phyloP scores from a whole-genome alignment of 2,113 vertebrate species.

The Typhlomys cinereus region DNA sequence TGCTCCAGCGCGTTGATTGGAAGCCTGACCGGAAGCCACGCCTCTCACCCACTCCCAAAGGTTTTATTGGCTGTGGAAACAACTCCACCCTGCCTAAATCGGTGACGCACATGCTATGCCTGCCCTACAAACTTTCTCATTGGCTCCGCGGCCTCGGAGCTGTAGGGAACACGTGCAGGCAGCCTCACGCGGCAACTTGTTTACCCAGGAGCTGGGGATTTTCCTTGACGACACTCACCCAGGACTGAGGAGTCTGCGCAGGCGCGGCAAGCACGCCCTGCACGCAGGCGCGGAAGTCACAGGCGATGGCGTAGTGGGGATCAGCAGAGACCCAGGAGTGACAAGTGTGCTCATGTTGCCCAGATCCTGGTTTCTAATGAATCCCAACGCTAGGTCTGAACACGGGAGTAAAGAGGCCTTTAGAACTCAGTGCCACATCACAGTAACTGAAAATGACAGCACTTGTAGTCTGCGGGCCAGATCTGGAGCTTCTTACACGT shows the following conservation, averaged over 20 bases:
- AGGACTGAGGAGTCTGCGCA: constrained; percentile 33
- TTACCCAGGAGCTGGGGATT: constrained; percentile 78
- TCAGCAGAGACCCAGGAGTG: background rate
- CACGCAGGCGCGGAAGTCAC: constrained; percentile 49
- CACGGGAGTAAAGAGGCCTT: background rate
- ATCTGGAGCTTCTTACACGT: background rate
- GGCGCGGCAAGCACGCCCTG: background rate
- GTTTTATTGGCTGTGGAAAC: constrained; percentile 58
- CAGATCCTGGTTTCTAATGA: background rate
- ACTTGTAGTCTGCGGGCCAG: background rate
- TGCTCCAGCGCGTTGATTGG: constrained; percentile 42
- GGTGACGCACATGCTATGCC: background rate
- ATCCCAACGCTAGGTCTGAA: background rate
- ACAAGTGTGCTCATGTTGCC: background rate
- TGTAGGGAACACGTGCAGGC: constrained; percentile 72
- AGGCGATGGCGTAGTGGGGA: background rate
- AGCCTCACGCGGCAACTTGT: constrained; percentile 78
- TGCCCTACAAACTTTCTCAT: constrained; percentile 46
- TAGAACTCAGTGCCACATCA: background rate
- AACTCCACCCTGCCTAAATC: background rate
- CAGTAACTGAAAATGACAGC: background rate
- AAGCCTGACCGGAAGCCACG: background rate
- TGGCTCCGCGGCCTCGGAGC: constrained; percentile 55
- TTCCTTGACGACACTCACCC: constrained; percentile 73
- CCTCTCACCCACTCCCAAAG: background rate